These are phyloP conservation scores for Nycticryphes semicollaris DNA, from an alignment of 2,113 vertebrate genomes.

Conservation along the genomic window DNA sequence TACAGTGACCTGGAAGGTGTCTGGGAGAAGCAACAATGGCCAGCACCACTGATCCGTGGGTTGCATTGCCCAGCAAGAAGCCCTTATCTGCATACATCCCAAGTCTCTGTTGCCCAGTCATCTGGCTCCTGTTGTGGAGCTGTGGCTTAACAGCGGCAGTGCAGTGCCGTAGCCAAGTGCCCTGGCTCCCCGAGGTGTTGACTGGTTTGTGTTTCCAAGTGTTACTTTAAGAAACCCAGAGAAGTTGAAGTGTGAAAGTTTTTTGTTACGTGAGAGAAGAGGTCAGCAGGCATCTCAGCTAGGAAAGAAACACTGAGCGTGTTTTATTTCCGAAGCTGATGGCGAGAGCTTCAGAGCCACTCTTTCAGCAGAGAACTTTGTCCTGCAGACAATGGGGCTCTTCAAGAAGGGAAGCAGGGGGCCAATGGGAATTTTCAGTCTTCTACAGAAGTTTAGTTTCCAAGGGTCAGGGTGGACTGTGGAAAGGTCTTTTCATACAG, in stretches of 20 bases:
- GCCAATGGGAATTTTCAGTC: not conserved
- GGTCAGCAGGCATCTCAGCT: slow-evolving; percentile 32
- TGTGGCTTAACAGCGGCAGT: not conserved
- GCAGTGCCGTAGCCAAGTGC: slow-evolving; percentile 7
- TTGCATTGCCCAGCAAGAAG: not conserved
- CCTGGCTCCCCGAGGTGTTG: not conserved
- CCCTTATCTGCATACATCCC: not conserved
- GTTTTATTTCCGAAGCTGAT: slow-evolving; percentile 25
- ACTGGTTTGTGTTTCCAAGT: slow-evolving; percentile 60
- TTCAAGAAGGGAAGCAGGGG: not conserved
- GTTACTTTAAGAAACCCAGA: slow-evolving; percentile 67
- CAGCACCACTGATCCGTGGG: not conserved
- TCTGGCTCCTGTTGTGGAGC: not conserved
- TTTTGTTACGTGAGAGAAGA: slow-evolving; percentile 54
- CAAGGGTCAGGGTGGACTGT: not conserved
- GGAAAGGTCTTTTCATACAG: not conserved
- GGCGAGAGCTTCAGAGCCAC: not conserved
- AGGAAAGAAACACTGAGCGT: not conserved
- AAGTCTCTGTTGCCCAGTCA: not conserved
- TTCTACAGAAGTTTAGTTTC: not conserved
- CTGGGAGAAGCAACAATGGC: not conserved
- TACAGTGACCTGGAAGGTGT: not conserved
- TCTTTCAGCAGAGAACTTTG: not conserved
- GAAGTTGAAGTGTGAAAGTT: slow-evolving; percentile 52
- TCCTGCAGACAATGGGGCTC: not conserved